phyloP scores from a whole-genome alignment of 1,140 invertebrate species.

The Panulirus ornatus region DNA sequence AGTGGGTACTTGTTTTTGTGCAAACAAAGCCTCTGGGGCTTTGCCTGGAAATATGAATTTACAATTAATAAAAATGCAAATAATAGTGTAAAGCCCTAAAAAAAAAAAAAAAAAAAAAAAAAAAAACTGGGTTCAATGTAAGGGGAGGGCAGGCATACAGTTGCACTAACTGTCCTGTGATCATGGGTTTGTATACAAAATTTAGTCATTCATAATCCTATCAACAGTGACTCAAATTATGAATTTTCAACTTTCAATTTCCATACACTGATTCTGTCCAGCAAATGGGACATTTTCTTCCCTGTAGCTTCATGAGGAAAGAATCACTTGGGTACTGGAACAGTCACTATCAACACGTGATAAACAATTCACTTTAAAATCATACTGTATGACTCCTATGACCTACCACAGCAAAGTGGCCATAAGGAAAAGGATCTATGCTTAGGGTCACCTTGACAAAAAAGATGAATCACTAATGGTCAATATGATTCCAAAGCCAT shows the following conservation, averaged over 20 bases:
- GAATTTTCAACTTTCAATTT: background rate
- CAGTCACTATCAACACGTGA: background rate
- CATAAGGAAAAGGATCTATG: background rate
- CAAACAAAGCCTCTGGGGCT: background rate
- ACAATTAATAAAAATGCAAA: background rate
- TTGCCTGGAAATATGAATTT: background rate
- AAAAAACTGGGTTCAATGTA: background rate
- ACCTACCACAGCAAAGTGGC: background rate
- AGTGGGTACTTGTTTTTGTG: background rate
- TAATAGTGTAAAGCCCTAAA: background rate
- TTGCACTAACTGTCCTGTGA: background rate
- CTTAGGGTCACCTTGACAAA: background rate
- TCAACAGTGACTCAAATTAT: background rate
- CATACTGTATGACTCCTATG: slow-evolving; percentile 8
- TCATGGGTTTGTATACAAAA: background rate
- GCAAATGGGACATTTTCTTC: background rate
- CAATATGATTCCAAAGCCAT: slow-evolving; percentile 32
- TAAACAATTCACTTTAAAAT: slow-evolving; percentile 18
- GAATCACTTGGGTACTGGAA: background rate
- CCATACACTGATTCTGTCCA: background rate
- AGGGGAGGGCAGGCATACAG: background rate
- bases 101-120: background rate
- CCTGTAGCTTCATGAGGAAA: background rate
- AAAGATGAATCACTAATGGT: slow-evolving; percentile 11
- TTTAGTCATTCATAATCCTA: background rate